Conservation (phyloP, 2,888 invertebrate genomes). For the Ochropleura leucogaster region DNA sequence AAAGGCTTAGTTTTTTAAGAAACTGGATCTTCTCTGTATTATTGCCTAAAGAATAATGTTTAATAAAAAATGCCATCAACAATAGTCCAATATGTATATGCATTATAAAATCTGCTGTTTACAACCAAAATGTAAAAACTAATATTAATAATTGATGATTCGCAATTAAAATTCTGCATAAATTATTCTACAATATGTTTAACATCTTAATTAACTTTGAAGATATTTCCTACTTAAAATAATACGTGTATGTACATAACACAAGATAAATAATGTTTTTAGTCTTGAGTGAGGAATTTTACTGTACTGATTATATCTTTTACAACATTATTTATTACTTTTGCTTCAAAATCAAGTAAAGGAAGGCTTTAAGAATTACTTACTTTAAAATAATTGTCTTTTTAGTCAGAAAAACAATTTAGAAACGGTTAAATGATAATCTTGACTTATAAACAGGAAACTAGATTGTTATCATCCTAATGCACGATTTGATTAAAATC, state of each 20-base stretch:
- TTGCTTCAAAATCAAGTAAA: neutral
- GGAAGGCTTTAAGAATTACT: neutral
- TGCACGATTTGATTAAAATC: neutral
- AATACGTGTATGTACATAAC: slow-evolving; percentile 6
- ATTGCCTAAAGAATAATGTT: neutral
- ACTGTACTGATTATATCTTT: slow-evolving; percentile 24
- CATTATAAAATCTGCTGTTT: neutral
- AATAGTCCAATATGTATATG: neutral
- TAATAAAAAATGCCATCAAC: neutral
- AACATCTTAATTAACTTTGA: slow-evolving; percentile 45
- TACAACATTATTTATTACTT: slow-evolving; percentile 26
- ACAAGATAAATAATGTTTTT: slow-evolving; percentile 27
- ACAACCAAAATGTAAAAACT: neutral
- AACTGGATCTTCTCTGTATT: neutral
- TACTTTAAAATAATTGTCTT: neutral
- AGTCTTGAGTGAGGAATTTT: slow-evolving; percentile 21
- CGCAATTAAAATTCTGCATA: slow-evolving; percentile 19
- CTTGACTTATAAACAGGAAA: neutral
- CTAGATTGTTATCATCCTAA: neutral
- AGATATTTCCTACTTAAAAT: slow-evolving; percentile 54
- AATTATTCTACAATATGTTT: slow-evolving; percentile 24
- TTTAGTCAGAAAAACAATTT: neutral
- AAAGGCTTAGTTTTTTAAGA: neutral
- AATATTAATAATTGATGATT: neutral
- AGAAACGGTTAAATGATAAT: neutral